Percentiles rank a stretch among this genome's conserved stretches.
Evolutionary conservation across 2,888 invertebrate species (phyloP).

Genomic region (Tillus elongatus): DNA sequence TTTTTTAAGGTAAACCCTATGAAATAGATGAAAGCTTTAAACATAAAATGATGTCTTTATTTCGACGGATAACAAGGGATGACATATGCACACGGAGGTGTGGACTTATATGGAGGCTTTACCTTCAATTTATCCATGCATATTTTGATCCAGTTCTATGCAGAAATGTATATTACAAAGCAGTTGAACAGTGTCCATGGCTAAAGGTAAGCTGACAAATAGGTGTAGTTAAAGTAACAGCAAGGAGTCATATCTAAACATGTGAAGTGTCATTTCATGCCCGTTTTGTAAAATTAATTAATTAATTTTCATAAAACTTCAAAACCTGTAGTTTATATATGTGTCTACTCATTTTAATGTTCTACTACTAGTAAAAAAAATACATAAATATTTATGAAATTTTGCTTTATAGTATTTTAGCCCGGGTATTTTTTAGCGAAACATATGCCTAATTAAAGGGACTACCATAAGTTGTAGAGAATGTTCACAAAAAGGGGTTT

Average conservation of each 20-base stretch:
- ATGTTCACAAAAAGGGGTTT: too few species aligned
- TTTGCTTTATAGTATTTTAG: neutral
- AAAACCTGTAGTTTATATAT: too few species aligned
- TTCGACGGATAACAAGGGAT: conserved; percentile 32
- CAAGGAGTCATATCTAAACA: neutral
- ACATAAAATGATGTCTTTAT: conserved; percentile 37
- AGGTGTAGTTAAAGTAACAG: too few species aligned
- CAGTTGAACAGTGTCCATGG: conserved; percentile 57
- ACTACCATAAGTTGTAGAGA: too few species aligned
- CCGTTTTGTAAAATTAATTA: too few species aligned
- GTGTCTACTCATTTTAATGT: conserved; percentile 2
- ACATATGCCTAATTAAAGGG: too few species aligned
- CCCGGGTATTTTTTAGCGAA: neutral
- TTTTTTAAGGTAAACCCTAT: conserved; percentile 29
- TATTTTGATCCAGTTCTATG: conserved; percentile 36
- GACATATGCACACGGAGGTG: conserved; percentile 42
- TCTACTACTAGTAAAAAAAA: neutral
- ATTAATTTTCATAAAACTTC: too few species aligned
- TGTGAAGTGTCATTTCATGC: neutral
- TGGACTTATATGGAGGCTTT: conserved; percentile 54
- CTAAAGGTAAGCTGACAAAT: conserved; percentile 51
- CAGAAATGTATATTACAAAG: conserved; percentile 44
- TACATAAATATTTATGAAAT: neutral
- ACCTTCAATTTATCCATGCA: conserved; percentile 49
- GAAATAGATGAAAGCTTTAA: conserved; percentile 29